Percentiles rank a stretch among this genome's conserved stretches.
phyloP scores from a whole-genome alignment of 2,797 vertebrate species.

The Mormyrus proboscirostris region DNA sequence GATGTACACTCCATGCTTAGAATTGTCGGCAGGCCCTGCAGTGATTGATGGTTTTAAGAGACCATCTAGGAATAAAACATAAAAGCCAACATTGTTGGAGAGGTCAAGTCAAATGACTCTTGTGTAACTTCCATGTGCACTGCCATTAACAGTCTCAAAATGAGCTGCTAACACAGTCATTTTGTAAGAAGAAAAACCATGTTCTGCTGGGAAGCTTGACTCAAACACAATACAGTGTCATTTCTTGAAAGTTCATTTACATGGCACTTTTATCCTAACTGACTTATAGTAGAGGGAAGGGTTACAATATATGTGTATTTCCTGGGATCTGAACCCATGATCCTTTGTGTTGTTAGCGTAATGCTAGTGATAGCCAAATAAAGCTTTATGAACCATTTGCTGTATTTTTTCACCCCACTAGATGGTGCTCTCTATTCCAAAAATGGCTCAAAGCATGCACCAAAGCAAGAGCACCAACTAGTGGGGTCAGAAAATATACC shows the following conservation, averaged over 20 bases:
- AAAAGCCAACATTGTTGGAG: not conserved
- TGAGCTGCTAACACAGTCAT: not conserved
- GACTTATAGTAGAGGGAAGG: not conserved
- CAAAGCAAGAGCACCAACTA: not conserved
- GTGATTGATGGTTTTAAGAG: not conserved
- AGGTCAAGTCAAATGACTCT: not conserved
- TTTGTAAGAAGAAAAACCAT: not conserved
- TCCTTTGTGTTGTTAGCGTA: not conserved
- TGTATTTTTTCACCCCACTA: not conserved
- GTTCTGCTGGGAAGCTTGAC: not conserved
- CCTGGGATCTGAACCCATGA: not conserved
- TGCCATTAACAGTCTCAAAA: not conserved
- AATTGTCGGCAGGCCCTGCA: not conserved
- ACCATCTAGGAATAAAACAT: not conserved
- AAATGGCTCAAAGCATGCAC: not conserved
- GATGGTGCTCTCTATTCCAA: not conserved
- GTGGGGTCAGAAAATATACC: not conserved
- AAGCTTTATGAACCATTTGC: not conserved
- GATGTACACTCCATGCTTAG: too few species aligned
- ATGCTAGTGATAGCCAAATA: not conserved
- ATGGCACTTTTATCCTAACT: not conserved
- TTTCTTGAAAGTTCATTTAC: not conserved
- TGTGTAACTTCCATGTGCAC: not conserved
- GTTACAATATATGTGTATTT: not conserved
- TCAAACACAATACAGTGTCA: not conserved